These are phyloP conservation scores for Chauna torquata DNA, from an alignment of 2,113 vertebrate species.

Conservation along the genomic window DNA sequence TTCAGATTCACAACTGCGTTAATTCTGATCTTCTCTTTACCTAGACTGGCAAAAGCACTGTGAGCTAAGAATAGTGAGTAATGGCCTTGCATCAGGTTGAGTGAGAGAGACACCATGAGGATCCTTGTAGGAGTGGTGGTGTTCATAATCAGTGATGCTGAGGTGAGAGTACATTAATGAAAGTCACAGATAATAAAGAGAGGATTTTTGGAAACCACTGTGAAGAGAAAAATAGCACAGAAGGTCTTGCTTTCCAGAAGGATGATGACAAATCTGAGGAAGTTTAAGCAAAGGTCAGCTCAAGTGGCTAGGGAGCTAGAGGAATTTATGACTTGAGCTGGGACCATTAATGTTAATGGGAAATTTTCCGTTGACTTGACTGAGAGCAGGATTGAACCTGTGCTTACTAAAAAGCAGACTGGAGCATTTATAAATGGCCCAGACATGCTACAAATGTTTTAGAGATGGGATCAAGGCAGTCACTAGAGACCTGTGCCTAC, in stretches of 20 bases:
- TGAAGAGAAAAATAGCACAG: constrained; percentile 15
- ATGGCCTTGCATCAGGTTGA: neutral
- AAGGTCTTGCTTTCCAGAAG: constrained; percentile 37
- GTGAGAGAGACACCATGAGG: neutral
- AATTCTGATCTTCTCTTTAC: neutral
- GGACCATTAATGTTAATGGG: constrained; percentile 51
- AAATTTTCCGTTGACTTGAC: constrained; percentile 20
- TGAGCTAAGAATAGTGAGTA: neutral
- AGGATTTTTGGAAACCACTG: neutral
- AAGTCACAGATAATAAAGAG: neutral
- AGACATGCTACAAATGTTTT: constrained; percentile 53
- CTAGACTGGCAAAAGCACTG: neutral
- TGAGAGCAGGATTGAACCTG: constrained; percentile 25
- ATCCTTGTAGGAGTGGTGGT: neutral
- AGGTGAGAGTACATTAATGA: neutral
- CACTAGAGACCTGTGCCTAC: neutral
- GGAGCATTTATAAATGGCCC: constrained; percentile 38
- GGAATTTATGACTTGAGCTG: constrained; percentile 59
- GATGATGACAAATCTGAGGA: constrained; percentile 22
- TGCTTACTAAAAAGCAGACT: constrained; percentile 39
- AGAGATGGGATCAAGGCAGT: constrained; percentile 6
- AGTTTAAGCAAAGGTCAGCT: constrained; percentile 64
- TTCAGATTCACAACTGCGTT: neutral
- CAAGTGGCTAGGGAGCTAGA: constrained; percentile 52
- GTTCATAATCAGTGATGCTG: rapidly evolving